phyloP scores from a whole-genome alignment of 2,888 invertebrate genomes.

The Polydrusus tereticollis region DNA sequence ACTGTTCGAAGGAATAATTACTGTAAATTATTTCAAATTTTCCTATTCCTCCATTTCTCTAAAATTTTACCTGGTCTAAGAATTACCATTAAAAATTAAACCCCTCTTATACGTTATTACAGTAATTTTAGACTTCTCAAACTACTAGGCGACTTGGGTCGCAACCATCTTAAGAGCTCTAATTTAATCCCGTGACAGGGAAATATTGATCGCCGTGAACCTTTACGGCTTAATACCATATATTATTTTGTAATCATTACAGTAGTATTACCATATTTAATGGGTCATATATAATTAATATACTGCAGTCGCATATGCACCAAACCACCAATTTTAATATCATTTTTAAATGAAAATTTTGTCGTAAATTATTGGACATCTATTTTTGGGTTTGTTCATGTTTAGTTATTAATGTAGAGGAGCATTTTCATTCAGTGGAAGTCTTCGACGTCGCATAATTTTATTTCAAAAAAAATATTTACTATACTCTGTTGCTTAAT shows the following conservation, averaged over 20 bases:
- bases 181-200: neutral
- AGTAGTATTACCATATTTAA: neutral
- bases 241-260: constrained; percentile 6
- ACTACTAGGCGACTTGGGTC: neutral
- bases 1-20: too few species aligned
- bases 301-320: neutral
- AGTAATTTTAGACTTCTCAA: neutral
- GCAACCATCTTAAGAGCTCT: neutral
- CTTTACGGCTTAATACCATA: neutral
- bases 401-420: too few species aligned
- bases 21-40: neutral
- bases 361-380: too few species aligned
- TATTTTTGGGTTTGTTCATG: too few species aligned
- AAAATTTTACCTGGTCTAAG: neutral
- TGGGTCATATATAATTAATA: neutral
- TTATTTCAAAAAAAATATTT: too few species aligned
- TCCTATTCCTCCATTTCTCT: neutral
- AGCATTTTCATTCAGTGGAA: too few species aligned
- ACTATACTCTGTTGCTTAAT: too few species aligned
- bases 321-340: neutral
- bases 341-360: neutral
- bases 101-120: neutral
- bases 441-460: too few species aligned
- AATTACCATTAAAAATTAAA: too few species aligned
- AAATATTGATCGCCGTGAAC: neutral